Percentiles rank a stretch among this genome's conserved stretches.
Conservation (phyloP, 2,113 vertebrate genomes). For the Prietella phreatophila region DNA sequence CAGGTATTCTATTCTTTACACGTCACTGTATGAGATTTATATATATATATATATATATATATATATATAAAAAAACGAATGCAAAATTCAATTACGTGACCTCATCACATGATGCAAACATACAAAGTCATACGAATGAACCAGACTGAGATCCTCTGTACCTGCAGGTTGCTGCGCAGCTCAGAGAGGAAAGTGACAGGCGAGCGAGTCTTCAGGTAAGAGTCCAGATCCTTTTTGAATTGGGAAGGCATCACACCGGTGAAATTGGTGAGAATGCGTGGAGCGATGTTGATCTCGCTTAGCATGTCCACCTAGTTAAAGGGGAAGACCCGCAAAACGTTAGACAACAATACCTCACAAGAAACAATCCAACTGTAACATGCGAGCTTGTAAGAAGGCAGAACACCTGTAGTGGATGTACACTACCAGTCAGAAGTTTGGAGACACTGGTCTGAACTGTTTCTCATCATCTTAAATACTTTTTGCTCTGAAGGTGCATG, state of each 20-base stretch:
- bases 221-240: constrained; percentile 99
- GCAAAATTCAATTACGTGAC: neutral
- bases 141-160: constrained; percentile 56
- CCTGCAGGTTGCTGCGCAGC: constrained; percentile 96
- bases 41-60: too few species aligned
- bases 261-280: constrained; percentile 97
- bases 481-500: too few species aligned
- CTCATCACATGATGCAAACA: neutral
- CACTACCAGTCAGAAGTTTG: too few species aligned
- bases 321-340: neutral
- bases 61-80: too few species aligned
- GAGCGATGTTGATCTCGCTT: constrained; percentile 98
- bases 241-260: constrained; percentile 98
- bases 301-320: constrained; percentile 92
- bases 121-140: neutral
- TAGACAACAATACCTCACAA: neutral
- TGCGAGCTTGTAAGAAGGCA: neutral
- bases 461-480: too few species aligned
- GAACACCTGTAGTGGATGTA: neutral
- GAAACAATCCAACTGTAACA: neutral
- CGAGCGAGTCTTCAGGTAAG: constrained; percentile 97
- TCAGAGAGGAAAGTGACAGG: constrained; percentile 97
- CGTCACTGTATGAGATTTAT: neutral
- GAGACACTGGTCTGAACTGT: too few species aligned
- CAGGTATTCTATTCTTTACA: neutral